Base-by-base conservation (phyloP, 2,797 vertebrate species). In the Oreonectes daqikongensis region DNA sequence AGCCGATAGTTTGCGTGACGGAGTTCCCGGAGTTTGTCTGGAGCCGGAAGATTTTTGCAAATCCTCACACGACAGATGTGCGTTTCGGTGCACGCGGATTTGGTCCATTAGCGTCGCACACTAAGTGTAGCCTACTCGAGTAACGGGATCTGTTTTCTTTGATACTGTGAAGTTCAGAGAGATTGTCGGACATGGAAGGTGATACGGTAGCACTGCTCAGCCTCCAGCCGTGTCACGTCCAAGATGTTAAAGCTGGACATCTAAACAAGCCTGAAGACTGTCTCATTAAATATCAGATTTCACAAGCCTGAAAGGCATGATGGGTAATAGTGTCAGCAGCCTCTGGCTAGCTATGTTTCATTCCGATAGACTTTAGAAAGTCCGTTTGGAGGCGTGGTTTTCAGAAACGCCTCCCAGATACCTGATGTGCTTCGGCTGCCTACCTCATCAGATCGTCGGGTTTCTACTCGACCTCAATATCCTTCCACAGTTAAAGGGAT, bases 81-180 rank as follows among this genome's bases (percentile, higher is more conserved):
- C 1, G 59, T 87, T 26, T 52, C 28, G 5, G 17, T 69, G n/a
- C 26, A 22, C 48, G 10, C 6, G 38, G 67, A 42, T 50, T 24
- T 32, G 46, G 22, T 38, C 42, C 44, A 20, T 53, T 42, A 26
- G 42, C 9, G 44, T 87, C 82, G 86, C 82, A 88, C 85, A 55
- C 75, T 35, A 42, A 42, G 40, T 48, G 81, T 73, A n/a, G n/a
- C n/a, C n/a, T n/a, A 87, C 68, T 28, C 79, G 82, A 82, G 69
- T 70, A 85, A 79, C 78, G 82, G 73, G 84, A 88, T 52, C 67
- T 35, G 30, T 38, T 44, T 64, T 50, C 86, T 89, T 87, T 89
- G 84, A 86, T 90, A 90, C 87, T 90, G 88, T 90, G 86, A 92
- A 89, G 75, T 77, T 28, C 72, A 70, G 83, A 15, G 38, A 70